These are phyloP conservation scores for Acleris laterana DNA, from an alignment of 2,888 invertebrate species.

Conservation along the genomic window DNA sequence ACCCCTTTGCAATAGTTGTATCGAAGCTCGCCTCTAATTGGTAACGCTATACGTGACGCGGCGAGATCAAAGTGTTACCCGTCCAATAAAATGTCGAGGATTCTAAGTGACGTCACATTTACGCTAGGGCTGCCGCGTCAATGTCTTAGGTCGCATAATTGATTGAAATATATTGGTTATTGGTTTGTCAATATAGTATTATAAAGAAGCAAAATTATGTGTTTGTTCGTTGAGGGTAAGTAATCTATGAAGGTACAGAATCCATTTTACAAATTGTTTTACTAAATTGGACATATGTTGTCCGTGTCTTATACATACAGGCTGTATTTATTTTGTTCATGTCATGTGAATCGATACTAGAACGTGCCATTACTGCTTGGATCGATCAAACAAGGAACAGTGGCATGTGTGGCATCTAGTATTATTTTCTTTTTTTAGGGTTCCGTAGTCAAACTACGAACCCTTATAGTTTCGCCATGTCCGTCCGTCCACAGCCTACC, in stretches of 20 bases:
- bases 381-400: conserved; percentile 22
- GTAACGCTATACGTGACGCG: conserved; percentile 68
- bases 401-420: neutral
- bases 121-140: conserved; percentile 64
- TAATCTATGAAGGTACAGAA: no score
- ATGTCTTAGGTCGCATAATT: conserved; percentile 48
- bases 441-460: no score
- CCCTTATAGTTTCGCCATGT: no score
- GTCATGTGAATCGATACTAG: no score
- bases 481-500: no score
- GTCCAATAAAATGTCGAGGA: conserved; percentile 77
- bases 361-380: conserved; percentile 1
- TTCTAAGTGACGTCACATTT: conserved; percentile 66
- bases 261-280: no score
- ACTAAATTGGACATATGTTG: no score
- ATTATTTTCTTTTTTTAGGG: no score
- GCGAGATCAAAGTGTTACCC: conserved; percentile 72
- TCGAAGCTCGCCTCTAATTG: conserved; percentile 70
- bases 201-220: neutral
- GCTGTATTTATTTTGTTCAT: no score
- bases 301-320: no score
- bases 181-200: neutral
- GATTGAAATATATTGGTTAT: neutral
- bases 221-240: neutral
- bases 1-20: conserved; percentile 55